These are phyloP conservation scores for Gopherus evgoodei DNA, from an alignment of 2,113 vertebrate species.

Conservation along the genomic window DNA sequence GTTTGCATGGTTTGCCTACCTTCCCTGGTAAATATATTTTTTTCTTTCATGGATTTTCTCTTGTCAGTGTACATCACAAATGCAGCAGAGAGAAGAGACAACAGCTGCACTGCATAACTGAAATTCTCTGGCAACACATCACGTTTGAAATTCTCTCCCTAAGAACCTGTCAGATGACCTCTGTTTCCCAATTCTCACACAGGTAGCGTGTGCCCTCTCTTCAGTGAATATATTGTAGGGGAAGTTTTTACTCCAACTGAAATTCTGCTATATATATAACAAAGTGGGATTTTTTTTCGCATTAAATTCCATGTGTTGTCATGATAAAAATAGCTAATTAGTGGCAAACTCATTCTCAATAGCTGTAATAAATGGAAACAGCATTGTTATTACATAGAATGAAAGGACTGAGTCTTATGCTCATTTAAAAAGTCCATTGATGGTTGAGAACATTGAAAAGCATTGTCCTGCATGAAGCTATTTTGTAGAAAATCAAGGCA, in stretches of 20 bases:
- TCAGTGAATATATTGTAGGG: neutral
- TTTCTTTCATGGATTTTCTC: conserved; percentile 25
- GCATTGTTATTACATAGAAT: neutral
- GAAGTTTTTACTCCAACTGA: neutral
- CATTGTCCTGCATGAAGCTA: neutral
- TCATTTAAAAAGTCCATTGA: conserved; percentile 26
- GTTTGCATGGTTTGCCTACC: conserved; percentile 60
- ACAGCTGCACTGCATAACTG: neutral
- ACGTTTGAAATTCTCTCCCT: conserved; percentile 42
- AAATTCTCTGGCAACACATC: conserved; percentile 5
- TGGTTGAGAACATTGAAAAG: neutral
- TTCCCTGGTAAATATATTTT: conserved; percentile 55
- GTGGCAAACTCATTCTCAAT: neutral
- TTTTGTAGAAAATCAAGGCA: conserved; percentile 37
- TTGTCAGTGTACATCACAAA: conserved; percentile 45
- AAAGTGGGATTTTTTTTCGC: neutral
- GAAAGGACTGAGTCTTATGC: neutral
- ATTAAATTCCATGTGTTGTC: neutral
- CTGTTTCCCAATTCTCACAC: neutral
- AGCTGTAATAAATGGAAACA: conserved; percentile 20
- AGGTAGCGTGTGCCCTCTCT: neutral
- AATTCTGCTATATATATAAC: neutral
- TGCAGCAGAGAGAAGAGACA: conserved; percentile 49
- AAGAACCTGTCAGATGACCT: neutral
- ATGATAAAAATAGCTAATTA: neutral